Conservation (phyloP, 2,797 vertebrate genomes). For the Dromococcyx pavoninus region DNA sequence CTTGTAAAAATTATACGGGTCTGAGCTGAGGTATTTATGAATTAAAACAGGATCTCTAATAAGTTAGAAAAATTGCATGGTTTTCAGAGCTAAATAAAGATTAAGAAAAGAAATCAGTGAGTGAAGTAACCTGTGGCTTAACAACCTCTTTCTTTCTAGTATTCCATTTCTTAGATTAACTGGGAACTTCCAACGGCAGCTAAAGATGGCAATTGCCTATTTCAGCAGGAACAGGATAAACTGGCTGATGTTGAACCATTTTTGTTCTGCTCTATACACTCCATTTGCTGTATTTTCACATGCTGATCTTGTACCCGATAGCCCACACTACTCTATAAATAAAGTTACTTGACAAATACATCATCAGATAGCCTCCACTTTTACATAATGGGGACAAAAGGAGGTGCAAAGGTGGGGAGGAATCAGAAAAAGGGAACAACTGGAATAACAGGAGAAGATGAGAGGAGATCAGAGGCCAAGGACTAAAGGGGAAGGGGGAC, state of each 20-base stretch:
- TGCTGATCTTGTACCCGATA: not conserved
- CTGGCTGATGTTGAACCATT: not conserved
- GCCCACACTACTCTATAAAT: conserved; percentile 18
- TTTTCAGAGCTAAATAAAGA: conserved; percentile 15
- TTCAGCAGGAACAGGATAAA: not conserved
- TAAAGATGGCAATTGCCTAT: not conserved
- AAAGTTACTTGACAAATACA: not conserved
- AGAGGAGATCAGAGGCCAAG: not conserved
- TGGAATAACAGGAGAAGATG: not conserved
- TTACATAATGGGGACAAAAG: not conserved
- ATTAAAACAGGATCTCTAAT: not conserved
- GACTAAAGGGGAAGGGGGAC: not conserved
- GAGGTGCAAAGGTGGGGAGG: not conserved
- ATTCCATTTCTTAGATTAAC: not conserved
- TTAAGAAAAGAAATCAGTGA: not conserved
- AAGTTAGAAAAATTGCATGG: not conserved
- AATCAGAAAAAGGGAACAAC: not conserved
- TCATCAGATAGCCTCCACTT: not conserved
- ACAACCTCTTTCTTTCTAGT: not conserved
- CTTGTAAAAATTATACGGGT: conserved; percentile 43
- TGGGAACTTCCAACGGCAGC: not conserved
- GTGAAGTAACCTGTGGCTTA: conserved; percentile 4
- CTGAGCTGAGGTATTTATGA: not conserved
- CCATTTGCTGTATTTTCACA: not conserved
- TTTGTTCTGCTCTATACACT: not conserved